Evolutionary conservation across 1,140 invertebrate species (phyloP), one percentile per base, ranked within the genome.

Genomic region (Galleria mellonella): DNA sequence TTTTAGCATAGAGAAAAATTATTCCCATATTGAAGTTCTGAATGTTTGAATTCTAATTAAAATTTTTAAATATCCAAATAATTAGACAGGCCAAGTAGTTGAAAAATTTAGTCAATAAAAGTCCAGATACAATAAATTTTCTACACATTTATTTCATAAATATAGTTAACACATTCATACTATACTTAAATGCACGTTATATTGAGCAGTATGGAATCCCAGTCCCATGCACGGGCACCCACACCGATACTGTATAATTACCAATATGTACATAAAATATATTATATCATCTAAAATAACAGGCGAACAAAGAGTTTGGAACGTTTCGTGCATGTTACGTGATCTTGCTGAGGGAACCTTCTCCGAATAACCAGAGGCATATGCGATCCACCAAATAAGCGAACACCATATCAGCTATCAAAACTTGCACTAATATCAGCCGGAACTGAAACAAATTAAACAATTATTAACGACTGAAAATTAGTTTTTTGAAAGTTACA

Each of bases 351-450:
- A 90, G 76, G 70, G 87, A 90, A 42, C 92, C 93, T 77, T 93
- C 92, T n/a, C 96, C 96, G 81, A 96, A 97, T 13, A 98, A 86
- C 89, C 93, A 96, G 61, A 96, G 89, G 83, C 95, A 96, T 10
- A 91, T 63, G 60, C 96, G 89, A 82, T 99, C 97, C 29, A 95
- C 90, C 5, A 93, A 55, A 63, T 93, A 97, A 3, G 96, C 92
- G 62, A 94, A 90, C 31, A 93, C 67, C 64, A 97, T 94, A 79
- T 99, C 96, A 4, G 91, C 91, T 51, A 94, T 83, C 37, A 99
- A 85, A 9, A 96, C 90, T 76, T 88, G 86, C 14, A 98, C 87
- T 62, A 99, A 83, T 45, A 91, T 92, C 48, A 89, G 87, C 47
- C 96, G 94, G 68, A 97, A 98, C 96, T 98, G 82, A 62, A 83